These are phyloP conservation scores for Trematocara variabile DNA, from an alignment of 2,113 vertebrate species.

Conservation along the genomic window DNA sequence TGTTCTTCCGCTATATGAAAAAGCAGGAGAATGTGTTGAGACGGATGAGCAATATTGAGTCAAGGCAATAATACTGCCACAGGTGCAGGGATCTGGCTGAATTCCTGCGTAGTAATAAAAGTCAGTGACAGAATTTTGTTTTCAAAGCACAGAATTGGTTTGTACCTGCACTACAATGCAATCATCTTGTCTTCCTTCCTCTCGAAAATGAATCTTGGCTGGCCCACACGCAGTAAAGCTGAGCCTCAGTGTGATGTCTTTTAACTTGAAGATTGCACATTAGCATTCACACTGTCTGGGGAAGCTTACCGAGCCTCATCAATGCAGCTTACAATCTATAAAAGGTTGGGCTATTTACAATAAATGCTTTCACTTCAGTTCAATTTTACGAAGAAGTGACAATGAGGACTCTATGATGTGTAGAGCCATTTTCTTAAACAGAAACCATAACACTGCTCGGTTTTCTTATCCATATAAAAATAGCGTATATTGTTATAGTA, in stretches of 20 bases:
- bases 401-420: not conserved
- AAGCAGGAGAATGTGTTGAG: not conserved
- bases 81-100: constrained; percentile 26
- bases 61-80: constrained; percentile 14
- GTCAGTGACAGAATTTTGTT: constrained; percentile 38
- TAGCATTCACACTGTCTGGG: constrained; percentile 16
- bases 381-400: not conserved
- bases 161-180: constrained; percentile 25
- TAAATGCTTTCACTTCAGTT: not conserved
- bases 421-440: not conserved
- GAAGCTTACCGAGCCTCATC: not conserved
- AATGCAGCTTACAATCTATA: not conserved
- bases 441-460: not conserved
- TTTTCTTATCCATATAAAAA: not conserved
- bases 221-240: constrained; percentile 22
- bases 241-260: constrained; percentile 1
- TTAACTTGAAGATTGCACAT: constrained; percentile 22
- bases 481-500: not conserved
- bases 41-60: not conserved
- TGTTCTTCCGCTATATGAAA: not conserved
- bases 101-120: constrained; percentile 48
- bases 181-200: constrained; percentile 19
- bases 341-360: not conserved
- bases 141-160: constrained; percentile 28
- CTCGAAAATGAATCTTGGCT: constrained; percentile 21